Evolutionary conservation across 2,113 vertebrate genomes (phyloP).

Genomic region (Turdus rufiventris): DNA sequence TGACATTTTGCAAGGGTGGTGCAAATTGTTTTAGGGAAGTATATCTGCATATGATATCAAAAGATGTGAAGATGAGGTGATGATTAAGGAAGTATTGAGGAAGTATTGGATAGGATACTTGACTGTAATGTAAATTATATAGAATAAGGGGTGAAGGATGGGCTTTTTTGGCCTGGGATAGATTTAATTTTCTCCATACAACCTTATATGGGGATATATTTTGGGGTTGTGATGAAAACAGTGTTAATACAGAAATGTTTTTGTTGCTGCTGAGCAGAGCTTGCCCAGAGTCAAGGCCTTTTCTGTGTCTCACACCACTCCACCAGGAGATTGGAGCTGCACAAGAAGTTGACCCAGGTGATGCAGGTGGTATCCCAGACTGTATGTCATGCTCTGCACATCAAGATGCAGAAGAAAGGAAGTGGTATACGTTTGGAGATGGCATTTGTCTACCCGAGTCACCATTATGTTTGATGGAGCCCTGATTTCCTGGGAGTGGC

Average conservation of each 20-base stretch:
- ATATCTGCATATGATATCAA: neutral
- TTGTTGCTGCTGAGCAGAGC: neutral
- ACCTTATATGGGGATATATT: neutral
- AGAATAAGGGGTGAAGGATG: neutral
- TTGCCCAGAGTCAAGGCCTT: neutral
- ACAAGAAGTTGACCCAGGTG: neutral
- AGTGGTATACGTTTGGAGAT: accelerated
- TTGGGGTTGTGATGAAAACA: neutral
- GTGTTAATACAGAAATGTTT: neutral
- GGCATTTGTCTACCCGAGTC: neutral
- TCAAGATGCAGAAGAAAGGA: neutral
- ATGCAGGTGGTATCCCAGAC: neutral
- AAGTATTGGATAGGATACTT: neutral
- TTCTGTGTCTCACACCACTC: neutral
- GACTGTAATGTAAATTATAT: neutral
- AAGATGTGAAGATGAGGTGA: neutral
- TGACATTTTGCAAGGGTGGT: neutral
- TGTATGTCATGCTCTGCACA: neutral
- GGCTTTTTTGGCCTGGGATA: neutral
- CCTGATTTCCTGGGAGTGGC: no score
- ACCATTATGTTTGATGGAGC: accelerated
- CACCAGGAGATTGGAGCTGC: neutral
- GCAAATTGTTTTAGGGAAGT: neutral
- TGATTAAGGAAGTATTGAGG: neutral
- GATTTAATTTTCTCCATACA: neutral